Conservation (phyloP, 2,797 vertebrate genomes). For the Tapirus indicus region DNA sequence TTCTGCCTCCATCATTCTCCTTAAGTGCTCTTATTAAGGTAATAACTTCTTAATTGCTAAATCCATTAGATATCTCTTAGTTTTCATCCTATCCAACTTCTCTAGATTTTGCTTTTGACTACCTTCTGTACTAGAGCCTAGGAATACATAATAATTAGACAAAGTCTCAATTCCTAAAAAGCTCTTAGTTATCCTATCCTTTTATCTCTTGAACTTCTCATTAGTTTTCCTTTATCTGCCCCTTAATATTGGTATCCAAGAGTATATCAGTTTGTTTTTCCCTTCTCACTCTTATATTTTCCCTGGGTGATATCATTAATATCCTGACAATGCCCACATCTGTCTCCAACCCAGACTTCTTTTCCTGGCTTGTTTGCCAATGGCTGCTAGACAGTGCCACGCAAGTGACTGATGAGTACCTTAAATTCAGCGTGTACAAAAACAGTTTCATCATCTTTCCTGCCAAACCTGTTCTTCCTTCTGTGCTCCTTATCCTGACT, state of each 20-base stretch:
- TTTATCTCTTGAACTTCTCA: neutral
- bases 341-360: neutral
- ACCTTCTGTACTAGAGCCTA: neutral
- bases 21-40: conserved; percentile 18
- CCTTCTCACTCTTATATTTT: conserved; percentile 26
- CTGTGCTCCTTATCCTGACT: conserved; percentile 38
- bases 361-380: neutral
- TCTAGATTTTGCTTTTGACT: conserved; percentile 37
- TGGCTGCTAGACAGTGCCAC: neutral
- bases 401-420: neutral
- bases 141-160: neutral
- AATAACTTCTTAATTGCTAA: neutral
- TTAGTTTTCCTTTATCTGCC: conserved; percentile 39
- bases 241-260: neutral
- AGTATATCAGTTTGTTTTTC: neutral
- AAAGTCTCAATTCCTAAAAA: neutral
- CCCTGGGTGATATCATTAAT: neutral
- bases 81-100: neutral
- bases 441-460: conserved; percentile 9
- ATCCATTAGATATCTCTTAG: neutral
- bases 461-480: conserved; percentile 47
- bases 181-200: neutral
- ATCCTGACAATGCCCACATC: neutral
- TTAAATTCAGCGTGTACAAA: neutral
- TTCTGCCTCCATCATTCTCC: neutral